phyloP scores from a whole-genome alignment of 2,113 vertebrate genomes.

The Entomyzon cyanotis region DNA sequence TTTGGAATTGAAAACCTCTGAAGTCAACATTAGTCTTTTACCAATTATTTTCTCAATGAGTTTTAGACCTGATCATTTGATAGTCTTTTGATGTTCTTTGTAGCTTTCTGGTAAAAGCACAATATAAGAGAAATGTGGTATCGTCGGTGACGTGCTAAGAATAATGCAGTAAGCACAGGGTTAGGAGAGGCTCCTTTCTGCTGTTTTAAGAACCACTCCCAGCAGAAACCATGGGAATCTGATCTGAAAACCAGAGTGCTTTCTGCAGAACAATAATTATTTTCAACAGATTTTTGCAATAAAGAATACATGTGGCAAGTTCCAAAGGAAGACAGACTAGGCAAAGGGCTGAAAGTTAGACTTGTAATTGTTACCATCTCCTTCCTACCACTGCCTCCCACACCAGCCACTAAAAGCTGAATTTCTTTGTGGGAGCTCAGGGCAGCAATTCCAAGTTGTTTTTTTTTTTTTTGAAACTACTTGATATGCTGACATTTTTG shows the following conservation, averaged over 20 bases:
- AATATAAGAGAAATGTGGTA: neutral
- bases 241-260: neutral
- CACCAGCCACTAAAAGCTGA: neutral
- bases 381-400: neutral
- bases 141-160: neutral
- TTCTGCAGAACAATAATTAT: neutral
- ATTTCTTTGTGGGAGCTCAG: neutral
- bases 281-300: neutral
- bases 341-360: neutral
- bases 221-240: constrained; percentile 23
- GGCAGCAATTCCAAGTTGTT: neutral
- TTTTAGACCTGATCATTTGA: neutral
- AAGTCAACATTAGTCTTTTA: neutral
- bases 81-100: neutral
- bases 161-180: neutral
- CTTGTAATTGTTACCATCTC: neutral
- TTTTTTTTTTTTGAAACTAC: neutral
- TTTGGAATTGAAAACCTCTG: neutral
- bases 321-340: neutral
- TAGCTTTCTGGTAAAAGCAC: neutral
- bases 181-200: neutral
- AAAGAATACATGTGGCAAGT: neutral
- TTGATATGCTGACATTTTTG: neutral
- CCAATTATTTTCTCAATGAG: neutral
- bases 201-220: neutral